Conservation (phyloP, 92 coral and sea anemone genomes). For the Umimayanthus chanpuru region DNA sequence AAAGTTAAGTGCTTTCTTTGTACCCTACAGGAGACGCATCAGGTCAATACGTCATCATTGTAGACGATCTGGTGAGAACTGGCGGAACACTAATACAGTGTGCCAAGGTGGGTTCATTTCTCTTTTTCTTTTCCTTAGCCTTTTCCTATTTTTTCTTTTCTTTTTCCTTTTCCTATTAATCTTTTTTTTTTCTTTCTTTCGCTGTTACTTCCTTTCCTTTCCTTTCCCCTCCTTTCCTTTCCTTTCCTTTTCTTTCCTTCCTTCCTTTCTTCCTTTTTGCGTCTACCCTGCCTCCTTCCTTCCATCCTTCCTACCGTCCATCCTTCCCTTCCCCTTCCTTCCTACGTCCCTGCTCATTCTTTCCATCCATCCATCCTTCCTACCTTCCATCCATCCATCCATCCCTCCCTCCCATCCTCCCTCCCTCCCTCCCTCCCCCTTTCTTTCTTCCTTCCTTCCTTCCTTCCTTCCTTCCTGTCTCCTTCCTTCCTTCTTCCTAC, state of each 20-base stretch:
- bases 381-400: background rate
- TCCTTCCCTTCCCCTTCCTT: too few species aligned
- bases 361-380: too few species aligned
- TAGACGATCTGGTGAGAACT: constrained; percentile 95
- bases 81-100: constrained; percentile 95
- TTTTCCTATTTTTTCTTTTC: background rate
- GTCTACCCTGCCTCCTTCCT: background rate
- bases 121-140: too few species aligned
- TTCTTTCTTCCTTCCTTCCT: background rate
- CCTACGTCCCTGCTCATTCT: too few species aligned
- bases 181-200: too few species aligned
- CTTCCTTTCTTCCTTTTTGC: background rate
- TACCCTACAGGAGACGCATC: constrained; percentile 70
- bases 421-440: background rate
- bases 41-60: constrained; percentile 86
- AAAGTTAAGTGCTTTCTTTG: background rate
- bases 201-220: too few species aligned
- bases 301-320: too few species aligned
- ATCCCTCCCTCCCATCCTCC: background rate
- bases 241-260: too few species aligned
- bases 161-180: too few species aligned
- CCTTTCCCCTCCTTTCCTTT: too few species aligned
- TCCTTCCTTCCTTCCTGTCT: too few species aligned
- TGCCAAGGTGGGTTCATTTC: constrained; percentile 68
- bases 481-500: too few species aligned